These are phyloP conservation scores for Cladorhizidae sp. DNA, from an alignment of 37 sponge, comb jelly and placozoan species.

Conservation along the genomic window DNA sequence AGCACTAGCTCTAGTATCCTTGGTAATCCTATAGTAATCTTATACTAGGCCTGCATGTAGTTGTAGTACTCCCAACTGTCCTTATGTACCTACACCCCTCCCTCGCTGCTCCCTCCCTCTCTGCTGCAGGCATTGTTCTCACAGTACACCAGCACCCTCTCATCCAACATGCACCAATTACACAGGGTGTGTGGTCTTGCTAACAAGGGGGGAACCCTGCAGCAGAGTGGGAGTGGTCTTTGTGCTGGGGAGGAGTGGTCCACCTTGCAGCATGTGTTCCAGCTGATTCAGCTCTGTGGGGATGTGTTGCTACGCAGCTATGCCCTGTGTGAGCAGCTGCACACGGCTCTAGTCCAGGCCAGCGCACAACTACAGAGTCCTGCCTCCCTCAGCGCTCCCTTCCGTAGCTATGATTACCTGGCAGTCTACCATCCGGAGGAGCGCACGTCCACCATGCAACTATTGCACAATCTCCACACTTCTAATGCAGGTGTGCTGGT, in stretches of 20 bases:
- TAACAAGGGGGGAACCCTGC: not conserved
- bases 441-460: conserved; percentile 52
- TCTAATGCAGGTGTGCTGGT: too few relatives aligned
- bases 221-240: not conserved
- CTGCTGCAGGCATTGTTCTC: conserved; percentile 44
- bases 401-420: conserved; percentile 71
- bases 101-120: not conserved
- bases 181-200: conserved; percentile 39
- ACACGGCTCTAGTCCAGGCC: not conserved
- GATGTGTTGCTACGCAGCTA: conserved; percentile 46
- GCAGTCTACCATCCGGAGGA: conserved; percentile 51
- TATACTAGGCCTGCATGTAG: too few relatives aligned
- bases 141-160: conserved; percentile 46
- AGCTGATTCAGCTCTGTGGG: conserved; percentile 76
- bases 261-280: conserved; percentile 65
- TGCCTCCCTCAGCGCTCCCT: conserved; percentile 35
- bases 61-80: too few relatives aligned
- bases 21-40: too few relatives aligned
- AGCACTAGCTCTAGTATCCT: too few relatives aligned
- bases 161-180: conserved; percentile 39
- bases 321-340: conserved; percentile 39
- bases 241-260: conserved; percentile 71
- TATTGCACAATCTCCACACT: conserved; percentile 14
- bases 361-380: conserved; percentile 18
- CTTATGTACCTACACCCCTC: too few relatives aligned